Percentiles rank a stretch among this genome's conserved stretches.
Conservation (phyloP, 2,113 vertebrate species). For the Syrrhaptes paradoxus region DNA sequence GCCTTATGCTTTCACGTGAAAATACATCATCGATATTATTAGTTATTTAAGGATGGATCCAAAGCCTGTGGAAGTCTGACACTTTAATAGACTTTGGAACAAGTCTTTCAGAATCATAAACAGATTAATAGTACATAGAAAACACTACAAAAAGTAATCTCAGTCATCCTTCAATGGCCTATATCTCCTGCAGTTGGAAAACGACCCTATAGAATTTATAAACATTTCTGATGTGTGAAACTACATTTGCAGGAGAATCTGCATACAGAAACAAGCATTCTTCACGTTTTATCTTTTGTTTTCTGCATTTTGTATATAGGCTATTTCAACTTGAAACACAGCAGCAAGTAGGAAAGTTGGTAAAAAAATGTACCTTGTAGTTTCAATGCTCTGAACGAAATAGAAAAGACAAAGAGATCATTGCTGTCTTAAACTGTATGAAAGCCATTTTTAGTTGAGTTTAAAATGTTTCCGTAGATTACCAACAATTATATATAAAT, state of each 20-base stretch:
- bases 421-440: background rate
- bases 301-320: background rate
- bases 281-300: background rate
- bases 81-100: background rate
- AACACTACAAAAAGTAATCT: background rate
- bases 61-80: background rate
- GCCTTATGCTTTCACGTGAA: conserved; percentile 14
- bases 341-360: background rate
- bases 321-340: background rate
- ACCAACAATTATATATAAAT: background rate
- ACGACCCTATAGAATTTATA: background rate
- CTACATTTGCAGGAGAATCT: background rate
- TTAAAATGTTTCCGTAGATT: background rate
- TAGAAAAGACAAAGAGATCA: background rate
- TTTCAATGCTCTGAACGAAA: background rate
- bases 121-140: background rate
- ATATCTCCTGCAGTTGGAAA: background rate
- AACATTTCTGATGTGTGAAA: background rate
- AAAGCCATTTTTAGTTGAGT: background rate
- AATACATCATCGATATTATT: background rate
- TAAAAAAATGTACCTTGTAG: background rate
- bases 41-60: background rate
- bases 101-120: background rate
- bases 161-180: background rate
- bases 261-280: background rate